Base-by-base conservation (phyloP, 2,113 vertebrate species). In the Xyliphius kryptos region DNA sequence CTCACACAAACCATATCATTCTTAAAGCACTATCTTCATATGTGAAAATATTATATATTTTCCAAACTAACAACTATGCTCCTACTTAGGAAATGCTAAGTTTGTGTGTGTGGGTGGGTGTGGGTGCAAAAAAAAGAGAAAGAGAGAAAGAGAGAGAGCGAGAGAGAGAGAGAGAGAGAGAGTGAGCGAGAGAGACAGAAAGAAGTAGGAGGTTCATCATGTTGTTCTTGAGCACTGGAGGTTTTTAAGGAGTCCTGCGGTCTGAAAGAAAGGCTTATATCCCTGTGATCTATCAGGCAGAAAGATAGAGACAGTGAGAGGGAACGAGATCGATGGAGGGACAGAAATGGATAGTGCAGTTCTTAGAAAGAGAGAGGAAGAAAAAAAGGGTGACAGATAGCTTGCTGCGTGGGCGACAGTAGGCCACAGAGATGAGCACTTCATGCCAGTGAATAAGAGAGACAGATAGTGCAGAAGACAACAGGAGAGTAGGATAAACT, bases 221-320 rank as follows among this genome's bases (percentile, higher is more conserved):
- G 59, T 63, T 71, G 58, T 71, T 72, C 65, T 68, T 63, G 44
- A 49, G 55, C 70, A 72, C 55, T 63, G 60, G 55, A 68, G 65
- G 57, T 66, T 74, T 69, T 66, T 57, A 8, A 62, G 59, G 59
- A 66, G 62, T 66, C 68, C 63, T 51, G 64, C 15, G 49, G 67
- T 72, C 68, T 63, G 62, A 69, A 68, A 76, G 72, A 74, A 69
- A 75, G 72, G 69, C 36, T 26, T 41, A 68, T 64, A 63, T 44
- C 40, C 55, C 65, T 72, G 65, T 72, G 70, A 72, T 68, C 70
- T 72, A 61, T 68, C 70, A 67, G 66, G 59, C 56, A 69, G 62
- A 72, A 76, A 77, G 80, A 70, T 71, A 71, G 66, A 69, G 55
- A 66, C 7, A 11, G 43, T 50, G 50, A 71, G 19, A 68, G 61